phyloP scores from a whole-genome alignment of 2,888 invertebrate species.

The Tenthredo distinguenda region DNA sequence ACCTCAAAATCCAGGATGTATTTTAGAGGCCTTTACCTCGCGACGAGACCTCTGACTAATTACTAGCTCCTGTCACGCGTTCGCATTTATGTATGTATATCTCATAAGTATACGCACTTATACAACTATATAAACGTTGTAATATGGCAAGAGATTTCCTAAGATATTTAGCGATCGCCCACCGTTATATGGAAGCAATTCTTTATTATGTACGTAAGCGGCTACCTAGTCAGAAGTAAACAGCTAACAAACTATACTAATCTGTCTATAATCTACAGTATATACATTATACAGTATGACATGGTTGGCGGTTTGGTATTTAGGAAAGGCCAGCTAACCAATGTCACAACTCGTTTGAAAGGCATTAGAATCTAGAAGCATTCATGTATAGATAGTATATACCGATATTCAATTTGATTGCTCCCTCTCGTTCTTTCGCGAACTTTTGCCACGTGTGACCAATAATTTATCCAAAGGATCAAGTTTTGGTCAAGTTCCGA shows the following conservation, averaged over 20 bases:
- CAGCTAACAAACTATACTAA: conserved; percentile 47
- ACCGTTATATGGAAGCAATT: conserved; percentile 55
- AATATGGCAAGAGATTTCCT: conserved; percentile 59
- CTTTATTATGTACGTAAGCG: conserved; percentile 48
- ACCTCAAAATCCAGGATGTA: conserved; percentile 33
- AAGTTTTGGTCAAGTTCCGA: background rate
- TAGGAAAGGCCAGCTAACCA: conserved; percentile 77
- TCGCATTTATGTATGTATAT: background rate
- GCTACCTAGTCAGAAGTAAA: conserved; percentile 61
- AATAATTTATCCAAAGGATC: background rate
- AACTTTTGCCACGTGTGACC: background rate
- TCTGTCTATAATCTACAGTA: conserved; percentile 36
- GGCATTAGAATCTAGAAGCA: conserved; percentile 70
- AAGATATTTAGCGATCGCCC: conserved; percentile 66
- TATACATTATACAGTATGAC: conserved; percentile 71
- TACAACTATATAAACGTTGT: background rate
- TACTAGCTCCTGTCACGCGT: conserved; percentile 35
- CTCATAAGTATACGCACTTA: background rate
- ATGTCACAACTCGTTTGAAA: conserved; percentile 78
- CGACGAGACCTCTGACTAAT: conserved; percentile 32
- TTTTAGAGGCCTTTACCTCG: conserved; percentile 29
- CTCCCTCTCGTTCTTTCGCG: background rate
- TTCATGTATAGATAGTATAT: background rate
- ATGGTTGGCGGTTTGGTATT: conserved; percentile 77
- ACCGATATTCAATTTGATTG: background rate